phyloP scores from a whole-genome alignment of 2,113 vertebrate species.

The Neolamprologus falcicula region DNA sequence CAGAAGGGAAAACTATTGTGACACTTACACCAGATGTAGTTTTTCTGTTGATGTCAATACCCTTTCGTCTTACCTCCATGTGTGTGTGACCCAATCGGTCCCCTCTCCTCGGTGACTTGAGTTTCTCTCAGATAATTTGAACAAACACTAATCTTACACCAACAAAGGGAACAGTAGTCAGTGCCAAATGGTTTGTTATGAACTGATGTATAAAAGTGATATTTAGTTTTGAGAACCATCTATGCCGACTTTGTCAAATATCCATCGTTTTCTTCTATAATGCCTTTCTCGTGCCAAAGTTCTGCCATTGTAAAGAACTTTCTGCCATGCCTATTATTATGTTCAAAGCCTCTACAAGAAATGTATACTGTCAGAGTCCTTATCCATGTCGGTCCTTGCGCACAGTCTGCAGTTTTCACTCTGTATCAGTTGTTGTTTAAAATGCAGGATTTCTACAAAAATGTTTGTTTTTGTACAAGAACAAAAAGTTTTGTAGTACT shows the following conservation, averaged over 20 bases:
- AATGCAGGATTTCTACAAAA: conserved; percentile 94
- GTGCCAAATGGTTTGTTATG: conserved; percentile 47
- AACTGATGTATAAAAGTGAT: conserved; percentile 51
- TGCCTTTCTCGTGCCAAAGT: conserved; percentile 65
- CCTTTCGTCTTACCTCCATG: conserved; percentile 55
- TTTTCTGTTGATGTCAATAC: conserved; percentile 63
- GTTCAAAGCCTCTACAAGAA: conserved; percentile 41
- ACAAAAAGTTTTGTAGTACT: conserved; percentile 96
- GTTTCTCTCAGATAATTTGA: conserved; percentile 29
- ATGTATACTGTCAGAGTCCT: conserved; percentile 33
- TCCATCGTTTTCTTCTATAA: conserved; percentile 52
- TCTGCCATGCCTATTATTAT: conserved; percentile 41
- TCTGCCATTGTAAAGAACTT: conserved; percentile 56
- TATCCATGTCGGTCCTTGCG: background rate
- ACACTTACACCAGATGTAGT: conserved; percentile 60
- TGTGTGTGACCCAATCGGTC: conserved; percentile 33
- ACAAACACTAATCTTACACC: conserved; percentile 24
- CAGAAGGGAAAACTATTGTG: conserved; percentile 43
- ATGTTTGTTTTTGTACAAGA: conserved; percentile 95
- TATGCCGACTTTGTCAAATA: conserved; percentile 36
- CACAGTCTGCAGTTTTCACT: conserved; percentile 33
- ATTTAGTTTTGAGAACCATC: conserved; percentile 49
- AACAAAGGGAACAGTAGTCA: conserved; percentile 15
- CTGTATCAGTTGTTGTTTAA: conserved; percentile 75
- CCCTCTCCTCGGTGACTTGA: conserved; percentile 36